phyloP scores from a whole-genome alignment of 2,113 vertebrate genomes.

The Mystacornis crossleyi region DNA sequence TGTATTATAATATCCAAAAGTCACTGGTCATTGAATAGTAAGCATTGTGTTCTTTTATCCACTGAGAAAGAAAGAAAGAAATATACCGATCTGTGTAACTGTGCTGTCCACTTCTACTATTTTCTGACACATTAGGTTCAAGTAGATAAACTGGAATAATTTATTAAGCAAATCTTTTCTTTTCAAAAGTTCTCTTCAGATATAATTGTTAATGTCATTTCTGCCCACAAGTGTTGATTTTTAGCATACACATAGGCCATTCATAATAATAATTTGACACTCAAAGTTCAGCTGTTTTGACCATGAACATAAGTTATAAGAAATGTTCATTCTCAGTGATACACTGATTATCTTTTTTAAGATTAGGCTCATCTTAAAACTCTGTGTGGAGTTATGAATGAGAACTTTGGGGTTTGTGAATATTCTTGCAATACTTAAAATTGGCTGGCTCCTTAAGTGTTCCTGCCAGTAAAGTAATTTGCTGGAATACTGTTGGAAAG shows the following conservation, averaged over 20 bases:
- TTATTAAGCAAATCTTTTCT: not conserved
- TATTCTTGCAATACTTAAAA: slow-evolving; percentile 34
- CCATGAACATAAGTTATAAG: not conserved
- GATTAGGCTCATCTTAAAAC: not conserved
- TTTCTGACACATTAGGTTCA: not conserved
- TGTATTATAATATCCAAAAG: not conserved
- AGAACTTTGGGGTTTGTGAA: slow-evolving; percentile 5
- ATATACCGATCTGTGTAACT: not conserved
- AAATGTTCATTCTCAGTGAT: not conserved
- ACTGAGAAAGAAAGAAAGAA: not conserved
- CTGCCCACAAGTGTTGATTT: not conserved
- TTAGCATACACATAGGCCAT: not conserved
- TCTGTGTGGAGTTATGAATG: slow-evolving; percentile 12
- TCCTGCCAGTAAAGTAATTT: slow-evolving; percentile 62
- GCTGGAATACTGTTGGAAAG: slow-evolving; percentile 60
- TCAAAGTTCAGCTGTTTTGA: not conserved
- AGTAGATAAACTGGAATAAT: not conserved
- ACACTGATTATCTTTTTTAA: not conserved
- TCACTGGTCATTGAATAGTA: not conserved
- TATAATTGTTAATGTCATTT: not conserved
- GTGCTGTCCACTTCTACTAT: not conserved
- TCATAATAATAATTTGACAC: not conserved
- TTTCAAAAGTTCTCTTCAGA: not conserved
- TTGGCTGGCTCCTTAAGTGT: slow-evolving; percentile 32
- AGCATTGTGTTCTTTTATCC: not conserved